Evolutionary conservation across 2,797 vertebrate genomes (phyloP), one percentile per base, ranked within the genome.

Genomic region (Falco berigora): DNA sequence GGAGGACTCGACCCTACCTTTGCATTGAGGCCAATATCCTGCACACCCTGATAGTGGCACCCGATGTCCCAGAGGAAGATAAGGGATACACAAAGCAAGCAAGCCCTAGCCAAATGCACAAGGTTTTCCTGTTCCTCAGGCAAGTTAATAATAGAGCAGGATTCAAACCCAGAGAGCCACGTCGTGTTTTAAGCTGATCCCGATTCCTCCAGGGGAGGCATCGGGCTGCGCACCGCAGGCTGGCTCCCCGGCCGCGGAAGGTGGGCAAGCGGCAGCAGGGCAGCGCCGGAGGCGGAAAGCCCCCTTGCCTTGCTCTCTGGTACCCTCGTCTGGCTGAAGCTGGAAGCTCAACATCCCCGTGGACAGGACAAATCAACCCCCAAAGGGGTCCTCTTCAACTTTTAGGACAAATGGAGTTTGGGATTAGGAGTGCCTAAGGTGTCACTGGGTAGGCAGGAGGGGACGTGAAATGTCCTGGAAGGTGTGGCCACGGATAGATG

Each of bases 41-140:
- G 56, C 16, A 44, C 44, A 18, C 47, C 77, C 72, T 40, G 24
- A 19, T 19, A 30, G 28, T 16, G 25, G 20, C 85, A 88, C 44
- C 66, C 69, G 55, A 56, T 36, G 30, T 92, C 67, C 62, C 80
- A 74, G 56, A 30, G 79, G 75, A 91, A 94, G 62, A 53, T 21
- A 19, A 27, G 42, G 50, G 88, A 50, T 24, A 72, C 12, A 86
- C 32, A 92, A 76, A 89, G 58, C 7, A 28, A 81, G 69, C 25
- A 62, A 85, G 44, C 15, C 46, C 75, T 55, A 62, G 80, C 58
- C 47, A 78, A 91, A 58, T 19, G 61, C 20, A 46, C 74, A 87
- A 68, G 32, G 34, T 81, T 92, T 95, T 90, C 94, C 82, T 92
- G 46, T 64, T 90, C 64, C 79, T 77, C 83, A 38, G 82, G 64